Percentiles rank a stretch among this genome's conserved stretches.
phyloP scores from a whole-genome alignment of 1,140 invertebrate species.

The Brachionus rubens region DNA sequence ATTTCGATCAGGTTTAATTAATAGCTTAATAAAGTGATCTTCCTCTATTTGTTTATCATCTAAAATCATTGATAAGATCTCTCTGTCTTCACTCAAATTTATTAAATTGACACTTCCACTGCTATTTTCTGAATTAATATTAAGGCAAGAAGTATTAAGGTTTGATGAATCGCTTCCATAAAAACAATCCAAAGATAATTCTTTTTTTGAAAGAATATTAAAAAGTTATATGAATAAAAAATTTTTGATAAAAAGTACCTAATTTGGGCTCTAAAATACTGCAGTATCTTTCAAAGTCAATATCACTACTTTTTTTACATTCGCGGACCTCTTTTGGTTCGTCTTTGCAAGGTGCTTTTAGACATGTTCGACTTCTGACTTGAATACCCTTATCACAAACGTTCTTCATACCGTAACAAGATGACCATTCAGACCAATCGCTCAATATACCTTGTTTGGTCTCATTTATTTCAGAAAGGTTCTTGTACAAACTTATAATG shows the following conservation, averaged over 20 bases:
- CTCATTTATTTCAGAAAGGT: not conserved
- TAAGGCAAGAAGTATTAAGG: no score
- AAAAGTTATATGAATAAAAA: no score
- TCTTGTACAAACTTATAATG: not conserved
- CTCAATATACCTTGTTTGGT: not conserved
- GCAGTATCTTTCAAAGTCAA: not conserved
- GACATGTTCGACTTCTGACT: not conserved
- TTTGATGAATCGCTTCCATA: no score
- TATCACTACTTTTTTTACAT: not conserved
- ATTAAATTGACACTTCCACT: no score
- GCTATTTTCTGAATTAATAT: no score
- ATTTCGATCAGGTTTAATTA: no score
- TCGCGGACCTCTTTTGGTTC: constrained; percentile 17
- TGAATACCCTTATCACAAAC: constrained; percentile 16
- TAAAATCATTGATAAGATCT: no score
- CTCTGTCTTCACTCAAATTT: no score
- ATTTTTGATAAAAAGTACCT: constrained; percentile 29
- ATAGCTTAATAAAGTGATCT: no score
- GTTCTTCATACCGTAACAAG: constrained; percentile 9
- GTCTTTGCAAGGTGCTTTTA: not conserved
- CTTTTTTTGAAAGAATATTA: not conserved
- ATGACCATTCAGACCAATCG: constrained; percentile 25
- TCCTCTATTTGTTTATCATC: no score
- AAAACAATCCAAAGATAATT: not conserved
- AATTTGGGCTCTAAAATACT: not conserved